phyloP scores from a whole-genome alignment of 1,140 invertebrate species.

The Heliconius melpomene region DNA sequence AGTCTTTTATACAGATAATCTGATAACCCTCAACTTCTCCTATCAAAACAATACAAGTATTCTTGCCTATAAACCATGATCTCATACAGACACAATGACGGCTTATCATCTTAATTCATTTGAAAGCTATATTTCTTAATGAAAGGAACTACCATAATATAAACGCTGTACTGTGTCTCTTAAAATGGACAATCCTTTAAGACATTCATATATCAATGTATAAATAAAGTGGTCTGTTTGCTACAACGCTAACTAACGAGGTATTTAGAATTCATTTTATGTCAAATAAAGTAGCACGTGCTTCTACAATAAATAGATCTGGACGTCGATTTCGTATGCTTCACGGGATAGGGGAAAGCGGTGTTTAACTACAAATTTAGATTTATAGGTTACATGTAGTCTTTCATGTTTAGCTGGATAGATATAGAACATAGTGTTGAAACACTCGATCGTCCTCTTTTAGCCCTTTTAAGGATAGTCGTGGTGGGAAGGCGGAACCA shows the following conservation, averaged over 20 bases:
- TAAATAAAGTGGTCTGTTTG: constrained; percentile 53
- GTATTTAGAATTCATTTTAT: constrained; percentile 73
- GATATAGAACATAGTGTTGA: not conserved
- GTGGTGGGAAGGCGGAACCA: no score
- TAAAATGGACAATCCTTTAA: constrained; percentile 25
- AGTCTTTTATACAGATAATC: not conserved
- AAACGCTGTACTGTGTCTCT: not conserved
- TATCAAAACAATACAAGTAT: not conserved
- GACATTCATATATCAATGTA: constrained; percentile 55
- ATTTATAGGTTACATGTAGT: not conserved
- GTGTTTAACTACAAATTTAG: not conserved
- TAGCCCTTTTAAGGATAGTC: no score
- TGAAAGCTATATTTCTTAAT: not conserved
- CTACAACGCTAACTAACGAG: constrained; percentile 60
- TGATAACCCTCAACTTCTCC: not conserved
- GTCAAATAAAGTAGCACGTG: constrained; percentile 77
- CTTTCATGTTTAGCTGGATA: no score
- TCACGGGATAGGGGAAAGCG: constrained; percentile 2
- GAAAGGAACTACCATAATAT: not conserved
- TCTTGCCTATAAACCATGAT: not conserved
- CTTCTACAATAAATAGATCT: constrained; percentile 74
- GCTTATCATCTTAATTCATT: not conserved
- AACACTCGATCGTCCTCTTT: not conserved
- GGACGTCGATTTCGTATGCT: constrained; percentile 40
- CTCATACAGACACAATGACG: not conserved